These are phyloP conservation scores for Tinea trinotella DNA, from an alignment of 2,888 invertebrate species.

Conservation along the genomic window DNA sequence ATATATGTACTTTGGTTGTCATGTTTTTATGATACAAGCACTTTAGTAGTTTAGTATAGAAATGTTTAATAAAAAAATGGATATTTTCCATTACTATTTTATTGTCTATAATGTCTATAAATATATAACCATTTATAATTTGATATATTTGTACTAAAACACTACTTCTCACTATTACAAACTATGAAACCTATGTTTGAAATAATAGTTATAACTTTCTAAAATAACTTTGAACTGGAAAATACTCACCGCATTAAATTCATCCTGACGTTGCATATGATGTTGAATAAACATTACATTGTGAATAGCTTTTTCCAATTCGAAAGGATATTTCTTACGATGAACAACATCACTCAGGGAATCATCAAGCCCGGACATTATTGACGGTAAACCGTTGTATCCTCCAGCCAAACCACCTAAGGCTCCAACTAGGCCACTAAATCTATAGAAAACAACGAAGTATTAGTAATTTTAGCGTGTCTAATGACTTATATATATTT, in stretches of 20 bases:
- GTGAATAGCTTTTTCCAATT: conserved; percentile 93
- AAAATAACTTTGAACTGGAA: neutral
- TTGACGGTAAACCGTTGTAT: conserved; percentile 87
- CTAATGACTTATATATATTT: neutral
- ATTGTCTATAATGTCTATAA: too few relatives aligned
- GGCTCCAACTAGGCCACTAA: conserved; percentile 82
- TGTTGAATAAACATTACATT: conserved; percentile 97
- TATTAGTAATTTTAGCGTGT: neutral
- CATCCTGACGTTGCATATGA: conserved; percentile 94
- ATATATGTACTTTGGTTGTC: too few relatives aligned
- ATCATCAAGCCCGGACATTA: conserved; percentile 88
- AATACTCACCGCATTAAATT: conserved; percentile 89
- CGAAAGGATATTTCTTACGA: conserved; percentile 91
- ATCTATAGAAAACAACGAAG: conserved; percentile 55
- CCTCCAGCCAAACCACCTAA: conserved; percentile 77
- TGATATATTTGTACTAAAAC: too few relatives aligned
- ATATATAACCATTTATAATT: too few relatives aligned
- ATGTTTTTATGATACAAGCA: too few relatives aligned
- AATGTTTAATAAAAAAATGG: too few relatives aligned
- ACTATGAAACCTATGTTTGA: too few relatives aligned
- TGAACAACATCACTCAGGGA: conserved; percentile 85
- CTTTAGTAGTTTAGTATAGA: too few relatives aligned
- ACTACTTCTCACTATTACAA: too few relatives aligned
- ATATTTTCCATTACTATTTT: too few relatives aligned
- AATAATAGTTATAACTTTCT: too few relatives aligned